Conservation (phyloP, 2,888 invertebrate species). For the Acleris sparsana region DNA sequence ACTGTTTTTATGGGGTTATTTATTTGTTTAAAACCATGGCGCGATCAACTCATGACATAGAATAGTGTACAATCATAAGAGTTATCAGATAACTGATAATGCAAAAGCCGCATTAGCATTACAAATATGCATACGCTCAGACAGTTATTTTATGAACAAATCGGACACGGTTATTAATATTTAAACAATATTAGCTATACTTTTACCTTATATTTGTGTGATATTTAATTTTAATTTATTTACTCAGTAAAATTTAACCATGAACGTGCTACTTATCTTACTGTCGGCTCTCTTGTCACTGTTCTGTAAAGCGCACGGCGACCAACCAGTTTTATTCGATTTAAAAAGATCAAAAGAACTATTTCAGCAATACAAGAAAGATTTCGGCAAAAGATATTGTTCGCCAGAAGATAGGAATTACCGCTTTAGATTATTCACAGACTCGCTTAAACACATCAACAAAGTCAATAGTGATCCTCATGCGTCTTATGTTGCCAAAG, state of each 20-base stretch:
- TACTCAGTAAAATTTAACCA: not conserved
- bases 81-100: too few species aligned
- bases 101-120: too few species aligned
- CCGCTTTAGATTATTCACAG: not conserved
- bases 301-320: not conserved
- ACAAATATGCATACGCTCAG: not conserved
- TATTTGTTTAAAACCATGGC: too few species aligned
- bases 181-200: too few species aligned
- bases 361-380: slow-evolving; percentile 5
- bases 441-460: not conserved
- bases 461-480: not conserved
- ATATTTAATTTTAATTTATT: too few species aligned
- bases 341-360: not conserved
- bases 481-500: too few species aligned
- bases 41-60: too few species aligned
- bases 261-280: not conserved
- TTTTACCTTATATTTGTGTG: too few species aligned
- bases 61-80: too few species aligned
- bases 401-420: not conserved
- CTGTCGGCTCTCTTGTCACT: not conserved
- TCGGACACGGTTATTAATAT: not conserved
- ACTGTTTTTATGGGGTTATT: too few species aligned
- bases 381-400: slow-evolving; percentile 6
- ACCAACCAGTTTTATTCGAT: not conserved
- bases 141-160: not conserved